Conservation (phyloP, 2,888 invertebrate species). For the Caenorhabditis virilis region DNA sequence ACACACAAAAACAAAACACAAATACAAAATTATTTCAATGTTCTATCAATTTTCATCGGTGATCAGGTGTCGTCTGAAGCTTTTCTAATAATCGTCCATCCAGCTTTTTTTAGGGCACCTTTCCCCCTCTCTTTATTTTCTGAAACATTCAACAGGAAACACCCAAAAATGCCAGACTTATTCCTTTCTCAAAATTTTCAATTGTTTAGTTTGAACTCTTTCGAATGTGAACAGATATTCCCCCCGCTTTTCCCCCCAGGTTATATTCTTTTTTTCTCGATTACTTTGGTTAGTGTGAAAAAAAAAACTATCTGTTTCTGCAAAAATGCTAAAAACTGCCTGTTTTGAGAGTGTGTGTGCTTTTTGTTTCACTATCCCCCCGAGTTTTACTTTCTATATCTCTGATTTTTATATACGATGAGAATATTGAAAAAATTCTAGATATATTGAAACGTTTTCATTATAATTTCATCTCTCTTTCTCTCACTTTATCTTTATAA, state of each 20-base stretch:
- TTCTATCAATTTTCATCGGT: no score
- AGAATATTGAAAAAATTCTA: no score
- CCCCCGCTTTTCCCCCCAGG: no score
- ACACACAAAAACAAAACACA: neutral
- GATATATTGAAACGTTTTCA: neutral
- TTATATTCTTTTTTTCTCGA: no score
- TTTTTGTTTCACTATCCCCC: slow-evolving; percentile 11
- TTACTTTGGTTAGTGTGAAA: no score
- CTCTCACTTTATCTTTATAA: neutral
- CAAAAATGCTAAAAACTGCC: slow-evolving; percentile 26
- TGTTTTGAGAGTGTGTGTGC: slow-evolving; percentile 37
- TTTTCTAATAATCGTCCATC: slow-evolving; percentile 4
- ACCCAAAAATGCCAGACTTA: neutral
- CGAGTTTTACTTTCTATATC: neutral
- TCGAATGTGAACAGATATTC: no score
- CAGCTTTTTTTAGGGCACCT: neutral
- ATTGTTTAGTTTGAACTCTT: neutral
- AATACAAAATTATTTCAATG: neutral
- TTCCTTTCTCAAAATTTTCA: neutral
- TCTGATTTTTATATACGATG: no score
- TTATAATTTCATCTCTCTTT: slow-evolving; percentile 3
- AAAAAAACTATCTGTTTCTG: slow-evolving; percentile 9
- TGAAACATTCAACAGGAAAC: no score
- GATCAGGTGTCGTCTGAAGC: slow-evolving; percentile 3
- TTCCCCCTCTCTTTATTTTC: no score